A percentile compares a stretch with the other conserved stretches of the same genome.
These are phyloP conservation scores for Drosophila fungiperda DNA, from an alignment of 2,888 invertebrate genomes.

Conservation along the genomic window DNA sequence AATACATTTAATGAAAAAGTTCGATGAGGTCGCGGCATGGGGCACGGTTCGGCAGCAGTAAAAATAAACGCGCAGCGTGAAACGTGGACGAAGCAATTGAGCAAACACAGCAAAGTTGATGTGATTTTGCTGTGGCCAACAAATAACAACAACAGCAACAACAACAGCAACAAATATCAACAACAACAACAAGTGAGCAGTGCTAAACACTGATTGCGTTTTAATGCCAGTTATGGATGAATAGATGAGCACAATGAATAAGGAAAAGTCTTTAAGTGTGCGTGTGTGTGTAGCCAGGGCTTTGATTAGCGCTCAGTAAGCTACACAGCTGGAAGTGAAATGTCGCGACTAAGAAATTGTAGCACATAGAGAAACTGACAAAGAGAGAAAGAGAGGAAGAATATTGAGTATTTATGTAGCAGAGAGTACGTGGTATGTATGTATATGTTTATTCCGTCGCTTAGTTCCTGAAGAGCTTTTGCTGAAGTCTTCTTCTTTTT, in stretches of 20 bases:
- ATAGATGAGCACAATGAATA: slow-evolving; percentile 43
- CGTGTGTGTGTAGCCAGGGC: neutral
- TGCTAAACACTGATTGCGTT: slow-evolving; percentile 77
- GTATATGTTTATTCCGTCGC: neutral
- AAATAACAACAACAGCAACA: slow-evolving; percentile 18
- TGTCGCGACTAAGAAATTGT: neutral
- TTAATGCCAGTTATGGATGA: slow-evolving; percentile 75
- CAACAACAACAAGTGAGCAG: slow-evolving; percentile 38
- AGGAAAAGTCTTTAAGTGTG: neutral
- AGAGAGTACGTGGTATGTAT: neutral
- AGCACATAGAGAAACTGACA: neutral
- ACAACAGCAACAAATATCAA: slow-evolving; percentile 29
- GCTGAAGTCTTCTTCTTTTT: neutral
- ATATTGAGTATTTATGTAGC: neutral
- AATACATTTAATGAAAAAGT: slow-evolving; percentile 79
- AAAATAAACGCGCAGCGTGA: slow-evolving; percentile 24
- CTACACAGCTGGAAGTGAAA: neutral
- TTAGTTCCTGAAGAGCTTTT: neutral
- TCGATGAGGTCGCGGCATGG: slow-evolving; percentile 50
- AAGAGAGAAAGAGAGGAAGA: neutral
- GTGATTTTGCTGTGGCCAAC: slow-evolving; percentile 70
- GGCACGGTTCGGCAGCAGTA: neutral
- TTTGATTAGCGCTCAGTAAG: slow-evolving; percentile 3
- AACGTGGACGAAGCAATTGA: slow-evolving; percentile 53
- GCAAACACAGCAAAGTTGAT: slow-evolving; percentile 65